Base-by-base conservation (phyloP, 1,140 invertebrate species). In the Papilio glaucus region DNA sequence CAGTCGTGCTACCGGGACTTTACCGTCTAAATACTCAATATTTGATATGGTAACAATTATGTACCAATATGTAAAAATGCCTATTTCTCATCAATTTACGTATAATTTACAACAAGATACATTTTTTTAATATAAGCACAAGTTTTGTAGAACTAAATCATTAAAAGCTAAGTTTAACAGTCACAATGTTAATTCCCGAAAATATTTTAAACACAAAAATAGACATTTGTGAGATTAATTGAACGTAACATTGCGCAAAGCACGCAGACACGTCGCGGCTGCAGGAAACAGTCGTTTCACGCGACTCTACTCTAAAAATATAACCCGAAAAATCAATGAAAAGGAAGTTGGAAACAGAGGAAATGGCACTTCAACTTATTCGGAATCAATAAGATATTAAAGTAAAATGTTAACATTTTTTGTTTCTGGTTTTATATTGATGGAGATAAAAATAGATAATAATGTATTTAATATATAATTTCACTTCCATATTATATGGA, bases 271-370 rank as follows among this genome's bases (percentile, higher is more conserved):
- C 7, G 18, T 49, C 18, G 45, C 45, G 8, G 15, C 49, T 12
- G 21, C 18, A 53, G 49, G 49, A 53, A 53, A 12, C 49, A 24
- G 18, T 53, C 9, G 21, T 53, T 53, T 53, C 21, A 53, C 49
- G 21, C 18, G 49, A 53, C 10, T 53, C 49, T 13, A 41, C 10
- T 41, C 39, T 53, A 53, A 53, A 53, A 53, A 53, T 53, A 53
- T 21, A 24, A 10, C 8, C 12, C 49, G 49, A 53, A 24, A 53
- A 53, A 53, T 53, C 49, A 53, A 53, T 53, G 49, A 53, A 53
- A 53, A 53, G 49, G 49, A 53, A 53, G 49, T 53, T 24, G 1
- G 49, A 24, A 24, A 53, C 9, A 10, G 49, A 53, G 49, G 49
- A 53, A 24, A 53, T 1, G 49, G 21, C 49, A 53, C 10, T 53